Evolutionary conservation across 1,140 invertebrate genomes (phyloP), one percentile per base, ranked within the genome.

Genomic region (Drosophila athabasca): DNA sequence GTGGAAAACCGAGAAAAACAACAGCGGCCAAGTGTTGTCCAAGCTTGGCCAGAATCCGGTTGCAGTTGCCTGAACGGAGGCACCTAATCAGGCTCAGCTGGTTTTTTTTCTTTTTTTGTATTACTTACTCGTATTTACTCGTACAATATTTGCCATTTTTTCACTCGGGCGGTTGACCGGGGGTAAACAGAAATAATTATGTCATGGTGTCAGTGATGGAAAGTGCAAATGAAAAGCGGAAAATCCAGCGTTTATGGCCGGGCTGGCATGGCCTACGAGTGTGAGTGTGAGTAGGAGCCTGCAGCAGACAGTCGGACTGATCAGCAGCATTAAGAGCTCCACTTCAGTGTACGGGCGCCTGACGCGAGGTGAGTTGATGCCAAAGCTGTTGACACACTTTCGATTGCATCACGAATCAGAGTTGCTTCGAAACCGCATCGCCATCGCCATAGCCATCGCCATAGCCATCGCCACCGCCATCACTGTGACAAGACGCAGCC

Each of bases 191-290:
- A 75, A 72, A 79, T 88, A 87, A 87, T 87, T 87, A 88, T 87
- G 82, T 87, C 83, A 87, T 87, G 83, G 82, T 87, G 82, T 88
- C 82, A 87, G 75, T 79, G 83, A 68, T 82, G 79, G 83, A 87
- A 88, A 88, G 82, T 88, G 75, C 75, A 88, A 88, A 88, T 79
- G 74, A 87, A 87, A 88, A 82, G 75, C 79, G 73, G 81, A 78
- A 87, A 87, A 88, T 82, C 74, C 50, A 70, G 64, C 74, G 69
- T 53, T 70, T 70, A 69, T 58, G 65, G 66, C 51, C 64, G 31
- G 50, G 35, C 17, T 31, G 29, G 29, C n/a, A n/a, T n/a, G n/a
- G n/a, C n/a, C n/a, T n/a, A n/a, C n/a, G n/a, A 59, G 41, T 4
- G 8, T 8, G 22, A 59, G 19, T 61, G 6, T 7, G 17, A 43